A percentile compares a stretch with the other conserved stretches of the same genome.
Evolutionary conservation across 2,888 invertebrate genomes (phyloP).

Genomic region (Zygogramma bicolorata): DNA sequence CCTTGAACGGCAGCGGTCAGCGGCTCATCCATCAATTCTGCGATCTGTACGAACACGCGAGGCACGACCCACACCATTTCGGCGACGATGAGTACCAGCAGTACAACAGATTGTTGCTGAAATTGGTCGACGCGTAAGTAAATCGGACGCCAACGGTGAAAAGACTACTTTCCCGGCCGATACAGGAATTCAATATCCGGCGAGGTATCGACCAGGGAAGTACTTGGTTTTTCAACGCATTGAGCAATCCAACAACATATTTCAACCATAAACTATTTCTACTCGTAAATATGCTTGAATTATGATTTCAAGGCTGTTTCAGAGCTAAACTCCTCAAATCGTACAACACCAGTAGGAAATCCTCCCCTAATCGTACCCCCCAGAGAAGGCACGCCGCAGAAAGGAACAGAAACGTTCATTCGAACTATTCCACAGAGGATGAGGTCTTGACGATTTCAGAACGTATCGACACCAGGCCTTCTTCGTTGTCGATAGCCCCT

Average conservation of each 20-base stretch:
- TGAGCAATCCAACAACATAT: too few species aligned
- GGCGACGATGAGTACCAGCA: slow-evolving; percentile 87
- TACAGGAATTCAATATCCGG: too few species aligned
- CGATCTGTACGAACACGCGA: slow-evolving; percentile 90
- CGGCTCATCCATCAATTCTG: slow-evolving; percentile 91
- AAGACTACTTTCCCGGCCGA: too few species aligned
- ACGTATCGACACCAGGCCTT: slow-evolving; percentile 61
- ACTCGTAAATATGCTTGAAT: too few species aligned
- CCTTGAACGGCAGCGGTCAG: slow-evolving; percentile 84
- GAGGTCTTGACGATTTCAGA: slow-evolving; percentile 61
- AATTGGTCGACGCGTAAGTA: slow-evolving; percentile 86
- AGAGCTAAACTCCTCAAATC: slow-evolving; percentile 82
- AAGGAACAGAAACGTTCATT: slow-evolving; percentile 69
- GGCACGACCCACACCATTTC: slow-evolving; percentile 92
- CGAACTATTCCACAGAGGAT: slow-evolving; percentile 58
- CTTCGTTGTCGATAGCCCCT: slow-evolving; percentile 61
- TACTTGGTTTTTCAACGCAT: too few species aligned
- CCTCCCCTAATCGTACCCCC: slow-evolving; percentile 79
- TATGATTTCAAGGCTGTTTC: too few species aligned
- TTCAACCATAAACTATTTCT: too few species aligned
- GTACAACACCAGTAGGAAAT: slow-evolving; percentile 76
- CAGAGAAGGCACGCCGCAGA: slow-evolving; percentile 68
- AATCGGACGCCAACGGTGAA: too few species aligned
- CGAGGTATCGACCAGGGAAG: too few species aligned
- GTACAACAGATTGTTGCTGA: slow-evolving; percentile 80